Evolutionary conservation across 2,888 invertebrate species (phyloP), one percentile per base, ranked within the genome.

Genomic region (Athripsodes cinereus): DNA sequence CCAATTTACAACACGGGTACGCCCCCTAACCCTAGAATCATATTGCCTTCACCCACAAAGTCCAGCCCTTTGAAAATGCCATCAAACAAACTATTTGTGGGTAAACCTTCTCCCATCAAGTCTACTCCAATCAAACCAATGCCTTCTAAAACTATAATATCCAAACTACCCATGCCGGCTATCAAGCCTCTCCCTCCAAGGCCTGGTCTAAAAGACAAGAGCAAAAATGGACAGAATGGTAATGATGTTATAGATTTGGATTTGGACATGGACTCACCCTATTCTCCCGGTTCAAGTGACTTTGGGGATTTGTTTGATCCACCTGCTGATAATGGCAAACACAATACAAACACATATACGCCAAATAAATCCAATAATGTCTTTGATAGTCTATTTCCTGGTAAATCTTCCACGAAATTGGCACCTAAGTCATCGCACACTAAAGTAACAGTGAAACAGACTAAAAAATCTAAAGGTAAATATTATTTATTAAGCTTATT

Each of bases 231-330:
- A 67, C 19, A 73, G 55, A 77, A 75, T 61, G 72, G 74, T 18
- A 75, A 71, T 50, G 76, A 77, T 64, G 65, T 67, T 0, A 75
- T 76, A 40, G 86, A 86, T 65, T 80, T 81, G 51, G 82, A 81
- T 64, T 81, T 85, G 73, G 88, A 89, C 65, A 83, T 87, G 70
- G 87, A 87, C 65, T 92, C 92, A 20, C 94, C 93, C 0, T 92
- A 93, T 75, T 92, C 92, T 52, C 92, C 92, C 0, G 92, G 90
- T 49, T 90, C 91, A n/a, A 88, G 87, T 67, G 88, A 92, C 72
- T 91, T 90, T 69, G 91, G 92, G 67, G 92, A 92, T 71, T 80
- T 92, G 64, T 92, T 92, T 74, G 88, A 88, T 72, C 92, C 92
- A 53, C 91, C 89, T 21, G 71, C 78, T 61, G 64, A 63, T 66